These are phyloP conservation scores for Tineola bisselliella DNA, from an alignment of 2,888 invertebrate genomes.

Conservation along the genomic window DNA sequence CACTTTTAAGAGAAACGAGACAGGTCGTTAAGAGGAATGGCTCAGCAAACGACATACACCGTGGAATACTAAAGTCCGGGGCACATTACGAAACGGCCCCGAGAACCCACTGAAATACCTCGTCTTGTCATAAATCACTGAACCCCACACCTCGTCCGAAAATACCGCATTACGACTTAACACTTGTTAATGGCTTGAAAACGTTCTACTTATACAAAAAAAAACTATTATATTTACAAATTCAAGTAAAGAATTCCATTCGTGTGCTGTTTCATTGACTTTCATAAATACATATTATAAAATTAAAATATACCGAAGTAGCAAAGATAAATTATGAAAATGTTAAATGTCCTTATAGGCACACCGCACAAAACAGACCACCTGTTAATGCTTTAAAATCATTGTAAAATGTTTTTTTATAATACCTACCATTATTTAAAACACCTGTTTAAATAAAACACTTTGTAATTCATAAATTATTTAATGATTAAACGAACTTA, in stretches of 20 bases:
- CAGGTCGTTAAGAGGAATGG: conserved; percentile 25
- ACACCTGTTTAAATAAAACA: too few relatives aligned
- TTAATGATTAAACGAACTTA: too few relatives aligned
- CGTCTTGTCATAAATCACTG: conserved; percentile 16
- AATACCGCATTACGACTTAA: conserved; percentile 16
- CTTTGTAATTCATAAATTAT: too few relatives aligned
- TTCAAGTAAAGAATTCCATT: not conserved
- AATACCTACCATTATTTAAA: too few relatives aligned
- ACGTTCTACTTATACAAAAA: not conserved
- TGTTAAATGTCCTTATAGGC: too few relatives aligned
- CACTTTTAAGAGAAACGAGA: conserved; percentile 22
- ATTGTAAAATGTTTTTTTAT: too few relatives aligned
- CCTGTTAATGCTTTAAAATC: too few relatives aligned
- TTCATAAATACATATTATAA: too few relatives aligned
- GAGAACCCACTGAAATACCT: conserved; percentile 6
- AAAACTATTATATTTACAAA: not conserved
- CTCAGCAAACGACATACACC: conserved; percentile 20
- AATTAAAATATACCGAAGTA: too few relatives aligned
- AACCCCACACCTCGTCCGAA: conserved; percentile 14
- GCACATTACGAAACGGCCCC: conserved; percentile 15
- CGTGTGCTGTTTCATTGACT: too few relatives aligned
- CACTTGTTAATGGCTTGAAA: conserved; percentile 15
- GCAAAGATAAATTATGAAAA: too few relatives aligned
- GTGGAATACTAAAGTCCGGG: conserved; percentile 17
- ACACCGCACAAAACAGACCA: too few relatives aligned